These are phyloP conservation scores for Tachuris rubrigastra DNA, from an alignment of 2,113 vertebrate species.

Conservation along the genomic window DNA sequence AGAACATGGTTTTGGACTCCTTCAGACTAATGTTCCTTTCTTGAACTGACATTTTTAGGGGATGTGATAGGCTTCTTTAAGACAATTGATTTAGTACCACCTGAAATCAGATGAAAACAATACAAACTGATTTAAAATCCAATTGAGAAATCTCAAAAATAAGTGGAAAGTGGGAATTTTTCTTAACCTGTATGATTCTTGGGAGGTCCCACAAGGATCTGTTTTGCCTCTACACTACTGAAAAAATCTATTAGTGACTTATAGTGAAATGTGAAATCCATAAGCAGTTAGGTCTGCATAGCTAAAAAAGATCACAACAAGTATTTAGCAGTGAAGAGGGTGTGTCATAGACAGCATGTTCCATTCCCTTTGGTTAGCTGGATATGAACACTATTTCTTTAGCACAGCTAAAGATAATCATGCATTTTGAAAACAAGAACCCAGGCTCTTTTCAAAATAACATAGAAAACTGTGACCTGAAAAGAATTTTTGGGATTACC, in stretches of 20 bases:
- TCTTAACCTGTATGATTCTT: background rate
- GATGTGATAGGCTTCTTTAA: background rate
- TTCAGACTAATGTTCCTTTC: background rate
- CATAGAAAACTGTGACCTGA: background rate
- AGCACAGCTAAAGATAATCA: background rate
- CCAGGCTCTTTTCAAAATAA: background rate
- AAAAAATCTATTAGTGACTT: background rate
- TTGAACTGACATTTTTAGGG: background rate
- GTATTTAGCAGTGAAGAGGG: background rate
- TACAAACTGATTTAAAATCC: background rate
- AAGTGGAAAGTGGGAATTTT: background rate
- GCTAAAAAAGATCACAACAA: background rate
- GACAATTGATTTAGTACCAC: background rate
- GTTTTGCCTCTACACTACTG: background rate
- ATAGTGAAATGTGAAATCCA: background rate
- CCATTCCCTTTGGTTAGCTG: background rate
- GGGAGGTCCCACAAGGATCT: background rate
- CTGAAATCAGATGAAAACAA: background rate
- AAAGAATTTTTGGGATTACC: constrained; percentile 42
- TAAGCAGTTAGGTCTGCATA: background rate
- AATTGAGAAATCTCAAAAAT: background rate
- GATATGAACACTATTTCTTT: background rate
- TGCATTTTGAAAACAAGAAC: background rate
- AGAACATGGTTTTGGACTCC: background rate
- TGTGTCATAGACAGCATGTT: background rate